A percentile compares a stretch with the other conserved stretches of the same genome.
Conservation (phyloP, 2,113 vertebrate genomes). For the Anas platyrhynchos region DNA sequence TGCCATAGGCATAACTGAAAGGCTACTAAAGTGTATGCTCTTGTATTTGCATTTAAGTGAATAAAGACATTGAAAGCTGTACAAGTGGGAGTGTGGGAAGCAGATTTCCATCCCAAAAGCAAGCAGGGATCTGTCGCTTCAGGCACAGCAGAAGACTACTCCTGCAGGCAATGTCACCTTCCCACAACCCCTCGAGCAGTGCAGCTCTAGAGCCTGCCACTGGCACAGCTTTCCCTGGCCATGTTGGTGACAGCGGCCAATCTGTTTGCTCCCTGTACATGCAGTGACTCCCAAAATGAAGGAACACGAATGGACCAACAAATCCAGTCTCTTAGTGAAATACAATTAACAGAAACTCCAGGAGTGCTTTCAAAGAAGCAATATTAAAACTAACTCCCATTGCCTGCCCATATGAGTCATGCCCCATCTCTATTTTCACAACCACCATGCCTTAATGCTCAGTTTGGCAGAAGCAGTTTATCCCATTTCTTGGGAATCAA, state of each 20-base stretch:
- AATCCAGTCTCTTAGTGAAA: background rate
- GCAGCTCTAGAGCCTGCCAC: background rate
- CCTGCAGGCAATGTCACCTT: background rate
- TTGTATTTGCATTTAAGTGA: background rate
- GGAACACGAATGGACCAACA: background rate
- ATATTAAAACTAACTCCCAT: background rate
- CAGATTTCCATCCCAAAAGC: background rate
- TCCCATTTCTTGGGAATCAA: background rate
- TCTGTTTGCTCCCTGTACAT: background rate
- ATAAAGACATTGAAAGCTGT: background rate
- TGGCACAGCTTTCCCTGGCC: background rate
- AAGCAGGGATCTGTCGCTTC: background rate
- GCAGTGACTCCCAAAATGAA: background rate
- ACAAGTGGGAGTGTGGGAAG: background rate
- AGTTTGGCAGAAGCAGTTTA: background rate
- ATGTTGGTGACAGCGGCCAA: background rate
- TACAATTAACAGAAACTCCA: background rate
- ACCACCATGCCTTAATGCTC: background rate
- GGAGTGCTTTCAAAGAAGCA: background rate
- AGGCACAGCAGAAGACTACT: fast-evolving
- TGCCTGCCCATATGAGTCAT: background rate
- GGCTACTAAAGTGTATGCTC: background rate
- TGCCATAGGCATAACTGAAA: background rate
- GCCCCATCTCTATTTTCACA: background rate
- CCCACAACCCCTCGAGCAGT: fast-evolving